Evolutionary conservation across 1,140 invertebrate genomes (phyloP).

Genomic region (Drosophila cardini): DNA sequence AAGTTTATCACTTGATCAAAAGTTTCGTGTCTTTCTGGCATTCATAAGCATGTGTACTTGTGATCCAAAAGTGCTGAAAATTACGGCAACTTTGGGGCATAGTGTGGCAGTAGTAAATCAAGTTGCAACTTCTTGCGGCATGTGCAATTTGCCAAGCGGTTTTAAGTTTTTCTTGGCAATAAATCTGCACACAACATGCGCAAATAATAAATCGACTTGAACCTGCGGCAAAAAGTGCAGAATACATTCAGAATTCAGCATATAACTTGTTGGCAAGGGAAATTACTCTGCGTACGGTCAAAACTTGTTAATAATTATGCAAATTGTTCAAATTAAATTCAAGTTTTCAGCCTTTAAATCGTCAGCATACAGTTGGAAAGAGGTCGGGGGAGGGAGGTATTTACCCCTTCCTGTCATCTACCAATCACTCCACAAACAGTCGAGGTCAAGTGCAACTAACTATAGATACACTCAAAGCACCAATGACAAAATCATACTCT

Average conservation of each 20-base stretch:
- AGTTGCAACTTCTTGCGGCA: conserved; percentile 32
- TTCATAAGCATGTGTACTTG: neutral
- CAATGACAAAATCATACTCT: conserved; percentile 41
- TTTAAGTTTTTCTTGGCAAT: conserved; percentile 34
- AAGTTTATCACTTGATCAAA: neutral
- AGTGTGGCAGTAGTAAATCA: conserved; percentile 50
- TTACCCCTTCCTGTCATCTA: neutral
- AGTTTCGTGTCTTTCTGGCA: conserved; percentile 1
- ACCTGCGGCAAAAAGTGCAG: conserved; percentile 8
- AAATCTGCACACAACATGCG: conserved; percentile 44
- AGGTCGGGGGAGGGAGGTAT: neutral
- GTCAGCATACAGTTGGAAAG: neutral
- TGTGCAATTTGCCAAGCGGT: conserved; percentile 12
- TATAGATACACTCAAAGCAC: conserved; percentile 14
- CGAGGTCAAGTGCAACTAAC: conserved; percentile 53
- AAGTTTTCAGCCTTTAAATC: conserved; percentile 26
- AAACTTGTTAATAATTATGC: conserved; percentile 59
- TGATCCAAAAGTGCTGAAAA: neutral
- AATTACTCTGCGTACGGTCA: conserved; percentile 35
- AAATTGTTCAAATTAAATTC: conserved; percentile 43
- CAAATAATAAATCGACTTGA: conserved; percentile 17
- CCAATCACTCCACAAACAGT: neutral
- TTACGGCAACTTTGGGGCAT: conserved; percentile 2
- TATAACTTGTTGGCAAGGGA: conserved; percentile 11
- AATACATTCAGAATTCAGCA: neutral